phyloP scores from a whole-genome alignment of 2,888 invertebrate species.

The Andrena trimmerana region DNA sequence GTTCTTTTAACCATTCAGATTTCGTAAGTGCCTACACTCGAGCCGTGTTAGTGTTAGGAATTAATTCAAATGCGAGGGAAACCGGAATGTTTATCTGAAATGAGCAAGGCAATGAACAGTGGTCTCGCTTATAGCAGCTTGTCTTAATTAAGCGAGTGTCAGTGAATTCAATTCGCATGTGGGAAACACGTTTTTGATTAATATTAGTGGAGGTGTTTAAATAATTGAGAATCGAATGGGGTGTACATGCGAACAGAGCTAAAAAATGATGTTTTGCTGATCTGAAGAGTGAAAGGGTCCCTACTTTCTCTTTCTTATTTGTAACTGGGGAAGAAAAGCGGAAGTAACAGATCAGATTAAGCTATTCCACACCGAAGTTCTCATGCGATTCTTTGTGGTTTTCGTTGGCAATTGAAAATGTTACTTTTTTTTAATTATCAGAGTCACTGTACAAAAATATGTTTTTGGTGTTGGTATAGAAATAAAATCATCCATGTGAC shows the following conservation, averaged over 20 bases:
- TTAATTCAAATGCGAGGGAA: neutral
- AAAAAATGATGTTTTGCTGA: slow-evolving; percentile 17
- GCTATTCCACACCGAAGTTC: slow-evolving; percentile 28
- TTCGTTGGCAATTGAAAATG: neutral
- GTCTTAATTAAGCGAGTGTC: neutral
- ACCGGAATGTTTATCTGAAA: slow-evolving; percentile 3
- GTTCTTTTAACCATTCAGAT: too few species aligned
- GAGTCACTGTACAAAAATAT: neutral
- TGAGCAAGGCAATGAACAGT: neutral
- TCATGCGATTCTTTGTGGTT: slow-evolving; percentile 24
- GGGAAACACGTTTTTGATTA: neutral
- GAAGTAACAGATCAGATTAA: slow-evolving; percentile 53
- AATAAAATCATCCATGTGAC: too few species aligned
- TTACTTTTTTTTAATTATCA: neutral
- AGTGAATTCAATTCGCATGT: neutral
- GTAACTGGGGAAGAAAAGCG: slow-evolving; percentile 52
- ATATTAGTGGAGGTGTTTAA: neutral
- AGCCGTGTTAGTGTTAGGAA: neutral
- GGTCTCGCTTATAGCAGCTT: neutral
- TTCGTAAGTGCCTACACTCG: neutral
- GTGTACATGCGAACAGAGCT: neutral
- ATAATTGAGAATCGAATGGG: neutral
- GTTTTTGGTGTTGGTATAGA: too few species aligned
- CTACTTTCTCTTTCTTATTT: slow-evolving; percentile 47
- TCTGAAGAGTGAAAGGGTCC: slow-evolving; percentile 52